A percentile compares a stretch with the other conserved stretches of the same genome.
phyloP scores from a whole-genome alignment of 2,797 vertebrate genomes.

The Microhierax caerulescens region DNA sequence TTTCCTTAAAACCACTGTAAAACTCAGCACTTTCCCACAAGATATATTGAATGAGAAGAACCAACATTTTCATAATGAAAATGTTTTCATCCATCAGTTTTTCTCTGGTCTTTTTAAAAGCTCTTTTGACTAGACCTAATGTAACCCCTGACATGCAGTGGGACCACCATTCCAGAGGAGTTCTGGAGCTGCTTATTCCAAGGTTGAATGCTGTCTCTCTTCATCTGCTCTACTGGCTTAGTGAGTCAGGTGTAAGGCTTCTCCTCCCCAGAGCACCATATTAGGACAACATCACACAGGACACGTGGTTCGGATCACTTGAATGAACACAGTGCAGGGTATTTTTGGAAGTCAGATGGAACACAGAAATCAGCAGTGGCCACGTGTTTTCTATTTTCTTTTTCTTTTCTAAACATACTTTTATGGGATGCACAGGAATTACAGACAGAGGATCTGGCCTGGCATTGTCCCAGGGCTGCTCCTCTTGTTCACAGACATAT shows the following conservation, averaged over 20 bases:
- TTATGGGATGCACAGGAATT: conserved; percentile 41
- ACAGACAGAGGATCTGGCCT: conserved; percentile 49
- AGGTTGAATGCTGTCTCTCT: neutral
- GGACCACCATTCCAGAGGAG: neutral
- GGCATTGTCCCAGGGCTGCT: conserved; percentile 45
- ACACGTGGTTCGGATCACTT: conserved; percentile 58
- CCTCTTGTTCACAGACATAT: conserved; percentile 69
- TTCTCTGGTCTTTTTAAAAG: neutral
- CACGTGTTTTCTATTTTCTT: neutral
- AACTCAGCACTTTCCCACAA: neutral
- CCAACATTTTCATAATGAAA: neutral
- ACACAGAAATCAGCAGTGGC: conserved; percentile 40
- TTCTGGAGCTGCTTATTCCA: neutral
- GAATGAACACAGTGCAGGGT: neutral
- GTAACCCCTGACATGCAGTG: fast-evolving
- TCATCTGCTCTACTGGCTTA: neutral
- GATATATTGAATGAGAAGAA: neutral
- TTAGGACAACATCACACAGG: conserved; percentile 41
- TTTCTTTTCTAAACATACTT: neutral
- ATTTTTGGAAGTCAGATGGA: conserved; percentile 33
- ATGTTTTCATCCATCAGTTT: neutral
- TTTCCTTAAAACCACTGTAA: neutral
- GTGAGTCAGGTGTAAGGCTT: neutral
- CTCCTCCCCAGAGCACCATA: conserved; percentile 24
- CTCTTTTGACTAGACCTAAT: neutral